Percentiles rank a stretch among this genome's conserved stretches.
phyloP scores from a whole-genome alignment of 2,888 invertebrate genomes.

The Empis livida region DNA sequence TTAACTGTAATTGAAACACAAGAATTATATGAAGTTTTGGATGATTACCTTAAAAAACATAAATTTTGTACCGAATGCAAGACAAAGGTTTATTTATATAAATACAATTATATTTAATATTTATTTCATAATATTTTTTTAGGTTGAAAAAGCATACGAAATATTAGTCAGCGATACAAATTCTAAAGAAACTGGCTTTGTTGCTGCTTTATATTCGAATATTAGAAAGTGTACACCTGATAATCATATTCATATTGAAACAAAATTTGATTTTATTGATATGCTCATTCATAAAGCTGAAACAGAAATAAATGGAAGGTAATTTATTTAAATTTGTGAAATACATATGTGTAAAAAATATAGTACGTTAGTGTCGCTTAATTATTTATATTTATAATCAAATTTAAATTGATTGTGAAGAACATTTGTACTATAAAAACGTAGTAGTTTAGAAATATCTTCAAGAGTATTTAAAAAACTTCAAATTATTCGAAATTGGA shows the following conservation, averaged over 20 bases:
- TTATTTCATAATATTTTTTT: slow-evolving; percentile 10
- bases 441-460: too few species aligned
- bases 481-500: too few species aligned
- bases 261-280: slow-evolving; percentile 79
- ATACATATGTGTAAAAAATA: too few species aligned
- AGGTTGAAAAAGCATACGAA: slow-evolving; percentile 67
- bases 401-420: too few species aligned
- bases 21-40: slow-evolving; percentile 71
- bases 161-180: slow-evolving; percentile 78
- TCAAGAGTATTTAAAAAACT: too few species aligned
- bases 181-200: slow-evolving; percentile 78
- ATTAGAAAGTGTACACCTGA: slow-evolving; percentile 76
- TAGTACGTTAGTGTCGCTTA: too few species aligned
- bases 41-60: slow-evolving; percentile 83
- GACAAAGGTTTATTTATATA: slow-evolving; percentile 85
- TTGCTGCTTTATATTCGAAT: slow-evolving; percentile 72
- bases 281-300: slow-evolving; percentile 80
- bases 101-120: too few species aligned
- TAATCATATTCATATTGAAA: slow-evolving; percentile 76
- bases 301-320: slow-evolving; percentile 79
- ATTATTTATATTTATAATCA: too few species aligned
- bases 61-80: slow-evolving; percentile 90
- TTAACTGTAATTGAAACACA: slow-evolving; percentile 78
- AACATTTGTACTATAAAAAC: too few species aligned
- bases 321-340: slow-evolving; percentile 12